These are phyloP conservation scores for Hippocampus comes DNA, from an alignment of 2,113 vertebrate species.

Conservation along the genomic window DNA sequence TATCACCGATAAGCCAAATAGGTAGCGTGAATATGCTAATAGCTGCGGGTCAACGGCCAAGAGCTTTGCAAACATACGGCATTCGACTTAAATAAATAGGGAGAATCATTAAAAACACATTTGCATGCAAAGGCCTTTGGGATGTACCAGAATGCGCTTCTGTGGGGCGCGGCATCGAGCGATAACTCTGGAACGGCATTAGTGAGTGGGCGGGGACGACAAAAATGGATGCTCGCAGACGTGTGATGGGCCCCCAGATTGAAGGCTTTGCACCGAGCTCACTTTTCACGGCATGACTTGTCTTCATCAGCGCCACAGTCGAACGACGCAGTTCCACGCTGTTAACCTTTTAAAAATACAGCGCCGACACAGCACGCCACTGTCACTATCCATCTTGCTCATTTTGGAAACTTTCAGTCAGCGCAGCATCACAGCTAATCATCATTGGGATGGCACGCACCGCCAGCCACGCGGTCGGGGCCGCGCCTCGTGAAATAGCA, in stretches of 20 bases:
- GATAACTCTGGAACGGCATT: not conserved
- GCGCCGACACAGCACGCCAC: not conserved
- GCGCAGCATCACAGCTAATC: not conserved
- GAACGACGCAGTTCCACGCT: not conserved
- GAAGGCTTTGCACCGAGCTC: not conserved
- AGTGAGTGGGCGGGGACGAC: not conserved
- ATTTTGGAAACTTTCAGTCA: constrained; percentile 1
- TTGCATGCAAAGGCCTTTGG: constrained; percentile 1
- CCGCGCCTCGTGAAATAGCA: not conserved
- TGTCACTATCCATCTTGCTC: constrained; percentile 1
- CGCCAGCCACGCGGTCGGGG: not conserved
- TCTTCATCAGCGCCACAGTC: not conserved
- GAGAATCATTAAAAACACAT: not conserved
- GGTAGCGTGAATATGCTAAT: not conserved
- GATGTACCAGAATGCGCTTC: not conserved
- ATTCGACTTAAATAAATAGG: not conserved
- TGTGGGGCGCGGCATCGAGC: not conserved
- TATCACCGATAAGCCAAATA: not conserved
- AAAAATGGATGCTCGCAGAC: not conserved
- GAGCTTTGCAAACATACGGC: not conserved
- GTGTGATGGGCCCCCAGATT: not conserved
- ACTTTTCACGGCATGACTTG: not conserved
- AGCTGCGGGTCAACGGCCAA: not conserved
- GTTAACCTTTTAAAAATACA: constrained; percentile 7
- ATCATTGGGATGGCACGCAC: not conserved